Evolutionary conservation across 2,797 vertebrate genomes (phyloP).

Genomic region (Hyperoplus lanceolatus): DNA sequence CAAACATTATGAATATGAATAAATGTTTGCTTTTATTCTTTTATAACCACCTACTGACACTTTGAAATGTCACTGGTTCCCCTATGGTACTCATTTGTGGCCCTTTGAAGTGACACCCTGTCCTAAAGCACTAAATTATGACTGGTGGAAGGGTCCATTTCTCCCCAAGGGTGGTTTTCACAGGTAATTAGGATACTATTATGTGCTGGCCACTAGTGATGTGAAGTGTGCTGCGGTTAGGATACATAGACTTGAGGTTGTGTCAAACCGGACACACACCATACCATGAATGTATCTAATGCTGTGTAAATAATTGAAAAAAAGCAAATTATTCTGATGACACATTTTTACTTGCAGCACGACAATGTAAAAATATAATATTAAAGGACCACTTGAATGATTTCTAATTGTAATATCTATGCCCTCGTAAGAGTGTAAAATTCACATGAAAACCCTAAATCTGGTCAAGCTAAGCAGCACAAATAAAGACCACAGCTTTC

Average conservation of each 20-base stretch:
- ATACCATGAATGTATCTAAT: slow-evolving; percentile 31
- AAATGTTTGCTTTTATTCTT: slow-evolving; percentile 38
- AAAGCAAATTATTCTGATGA: neutral
- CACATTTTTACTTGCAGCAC: neutral
- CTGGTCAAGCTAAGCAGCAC: neutral
- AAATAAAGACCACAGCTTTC: neutral
- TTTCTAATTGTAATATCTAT: neutral
- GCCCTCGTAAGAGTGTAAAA: neutral
- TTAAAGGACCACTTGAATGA: neutral
- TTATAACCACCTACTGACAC: slow-evolving; percentile 19
- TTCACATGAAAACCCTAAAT: neutral
- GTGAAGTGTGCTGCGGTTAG: slow-evolving; percentile 59
- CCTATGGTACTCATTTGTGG: slow-evolving; percentile 26
- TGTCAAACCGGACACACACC: slow-evolving; percentile 33
- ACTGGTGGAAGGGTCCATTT: slow-evolving; percentile 43
- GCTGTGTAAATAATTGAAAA: slow-evolving; percentile 21
- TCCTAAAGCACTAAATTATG: slow-evolving; percentile 53
- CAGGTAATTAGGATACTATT: slow-evolving; percentile 49
- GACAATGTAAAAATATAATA: neutral
- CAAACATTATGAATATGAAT: slow-evolving; percentile 25
- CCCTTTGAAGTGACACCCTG: slow-evolving; percentile 57
- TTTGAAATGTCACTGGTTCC: slow-evolving; percentile 45
- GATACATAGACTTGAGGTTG: slow-evolving; percentile 43
- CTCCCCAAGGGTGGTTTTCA: slow-evolving; percentile 51
- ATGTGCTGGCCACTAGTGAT: slow-evolving; percentile 26